phyloP scores from a whole-genome alignment of 2,113 vertebrate genomes.

The Cromileptes altivelis region DNA sequence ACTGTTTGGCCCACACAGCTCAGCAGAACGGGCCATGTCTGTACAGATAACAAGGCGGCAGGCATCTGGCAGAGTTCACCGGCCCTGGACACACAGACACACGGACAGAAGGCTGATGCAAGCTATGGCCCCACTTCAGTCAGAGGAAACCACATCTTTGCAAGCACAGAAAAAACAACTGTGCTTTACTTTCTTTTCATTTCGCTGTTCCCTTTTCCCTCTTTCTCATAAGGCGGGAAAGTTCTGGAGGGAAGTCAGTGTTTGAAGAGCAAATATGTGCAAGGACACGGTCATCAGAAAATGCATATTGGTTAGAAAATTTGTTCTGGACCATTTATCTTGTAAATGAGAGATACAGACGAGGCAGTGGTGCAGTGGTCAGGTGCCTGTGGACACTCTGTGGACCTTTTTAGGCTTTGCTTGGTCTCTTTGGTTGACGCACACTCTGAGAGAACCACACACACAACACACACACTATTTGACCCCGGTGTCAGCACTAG shows the following conservation, averaged over 20 bases:
- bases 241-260: constrained; percentile 43
- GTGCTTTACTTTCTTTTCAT: constrained; percentile 46
- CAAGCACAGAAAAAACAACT: constrained; percentile 46
- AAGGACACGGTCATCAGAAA: constrained; percentile 10
- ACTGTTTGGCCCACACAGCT: constrained; percentile 41
- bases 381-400: constrained; percentile 35
- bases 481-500: constrained; percentile 67
- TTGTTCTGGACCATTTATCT: constrained; percentile 9
- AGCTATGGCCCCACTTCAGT: constrained; percentile 56
- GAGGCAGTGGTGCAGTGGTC: constrained; percentile 26
- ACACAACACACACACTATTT: constrained; percentile 40
- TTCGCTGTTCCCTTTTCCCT: constrained; percentile 2
- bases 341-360: constrained; percentile 26
- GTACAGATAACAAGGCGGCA: constrained; percentile 61
- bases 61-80: constrained; percentile 63
- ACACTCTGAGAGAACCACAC: constrained; percentile 15
- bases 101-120: constrained; percentile 54
- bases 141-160: constrained; percentile 64
- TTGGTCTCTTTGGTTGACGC: constrained; percentile 17
- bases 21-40: constrained; percentile 39
- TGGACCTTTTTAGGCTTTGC: constrained; percentile 54
- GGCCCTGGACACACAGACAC: constrained; percentile 47
- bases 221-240: constrained; percentile 15
- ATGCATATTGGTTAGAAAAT: background rate
- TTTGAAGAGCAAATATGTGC: constrained; percentile 58